phyloP scores from a whole-genome alignment of 2,797 vertebrate species.

The Sciurus vulgaris region DNA sequence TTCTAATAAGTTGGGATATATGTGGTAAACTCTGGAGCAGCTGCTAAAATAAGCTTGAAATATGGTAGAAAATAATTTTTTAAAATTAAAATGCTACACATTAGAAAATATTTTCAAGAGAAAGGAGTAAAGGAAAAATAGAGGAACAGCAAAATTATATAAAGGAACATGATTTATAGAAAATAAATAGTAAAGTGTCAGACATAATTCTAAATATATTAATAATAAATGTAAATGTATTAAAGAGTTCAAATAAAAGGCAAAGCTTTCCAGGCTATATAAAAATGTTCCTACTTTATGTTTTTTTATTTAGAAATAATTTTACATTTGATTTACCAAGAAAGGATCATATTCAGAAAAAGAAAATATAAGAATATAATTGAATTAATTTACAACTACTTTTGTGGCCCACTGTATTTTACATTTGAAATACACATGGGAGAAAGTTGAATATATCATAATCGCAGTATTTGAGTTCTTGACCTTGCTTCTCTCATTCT shows the following conservation, averaged over 20 bases:
- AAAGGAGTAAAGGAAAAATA: not conserved
- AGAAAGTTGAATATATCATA: not conserved
- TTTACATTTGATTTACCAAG: not conserved
- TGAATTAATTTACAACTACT: not conserved
- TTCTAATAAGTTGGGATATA: not conserved
- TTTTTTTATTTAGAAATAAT: not conserved
- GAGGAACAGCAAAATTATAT: not conserved
- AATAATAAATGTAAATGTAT: not conserved
- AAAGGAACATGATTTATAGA: not conserved
- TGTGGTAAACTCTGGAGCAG: not conserved
- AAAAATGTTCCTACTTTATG: too few relatives aligned
- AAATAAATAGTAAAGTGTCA: constrained; percentile 13
- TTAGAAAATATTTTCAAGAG: not conserved
- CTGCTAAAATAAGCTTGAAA: not conserved
- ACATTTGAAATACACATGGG: not conserved
- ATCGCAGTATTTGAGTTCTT: constrained; percentile 10
- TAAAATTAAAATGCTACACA: not conserved
- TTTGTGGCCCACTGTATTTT: constrained; percentile 12
- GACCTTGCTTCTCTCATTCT: not conserved
- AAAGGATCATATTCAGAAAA: not conserved
- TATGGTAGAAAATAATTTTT: not conserved
- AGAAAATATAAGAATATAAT: constrained; percentile 26
- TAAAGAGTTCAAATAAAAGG: not conserved
- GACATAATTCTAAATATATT: not conserved
- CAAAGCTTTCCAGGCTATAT: not conserved